Base-by-base conservation (phyloP, 1,140 invertebrate genomes). In the Drosophila pachea region DNA sequence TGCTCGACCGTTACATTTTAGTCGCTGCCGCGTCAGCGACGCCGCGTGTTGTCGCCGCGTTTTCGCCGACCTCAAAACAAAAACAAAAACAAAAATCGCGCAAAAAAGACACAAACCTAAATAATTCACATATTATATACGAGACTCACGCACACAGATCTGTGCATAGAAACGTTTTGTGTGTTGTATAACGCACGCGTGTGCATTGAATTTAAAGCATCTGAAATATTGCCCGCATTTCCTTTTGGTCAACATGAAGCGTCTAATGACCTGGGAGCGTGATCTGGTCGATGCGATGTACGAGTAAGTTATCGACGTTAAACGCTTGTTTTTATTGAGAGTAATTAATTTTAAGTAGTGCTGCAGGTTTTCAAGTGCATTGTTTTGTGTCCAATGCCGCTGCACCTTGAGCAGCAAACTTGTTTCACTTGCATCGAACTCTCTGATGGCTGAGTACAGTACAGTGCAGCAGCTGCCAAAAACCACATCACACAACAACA, bases 261-360 rank as follows among this genome's bases (percentile, higher is more conserved):
- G 87, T 53, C 60, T 88, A 59, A 82, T 88, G 79, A 88, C 87
- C 65, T 88, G 87, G 87, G 87, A 88, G 69, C 87, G 87, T 38
- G 87, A 88, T 86, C 79, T 88, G 35, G 87, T 88, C 61, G 87
- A 88, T 86, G 87, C 87, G 48, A 88, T 88, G 87, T 88, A 88
- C 68, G 87, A 82, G 87, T 88, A 87, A 88, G 87, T 88, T 62
- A 22, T 31, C 50, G 32, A 68, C 59, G 56, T 61, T 77, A 78
- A 78, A 68, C 61, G 74, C 66, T 82, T 71, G 73, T 58, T 72
- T 73, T 78, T 66, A 78, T 52, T 12, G 14, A 29, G 40, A 63
- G 48, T 47, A 78, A 56, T 61, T 71, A 67, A 16, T 42, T 50
- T 22, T 48, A 58, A 65, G 54, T 56, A 61, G 72, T 67, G 35